A percentile compares a stretch with the other conserved stretches of the same genome.
phyloP scores from a whole-genome alignment of 1,140 invertebrate species.

The Ectropis grisescens region DNA sequence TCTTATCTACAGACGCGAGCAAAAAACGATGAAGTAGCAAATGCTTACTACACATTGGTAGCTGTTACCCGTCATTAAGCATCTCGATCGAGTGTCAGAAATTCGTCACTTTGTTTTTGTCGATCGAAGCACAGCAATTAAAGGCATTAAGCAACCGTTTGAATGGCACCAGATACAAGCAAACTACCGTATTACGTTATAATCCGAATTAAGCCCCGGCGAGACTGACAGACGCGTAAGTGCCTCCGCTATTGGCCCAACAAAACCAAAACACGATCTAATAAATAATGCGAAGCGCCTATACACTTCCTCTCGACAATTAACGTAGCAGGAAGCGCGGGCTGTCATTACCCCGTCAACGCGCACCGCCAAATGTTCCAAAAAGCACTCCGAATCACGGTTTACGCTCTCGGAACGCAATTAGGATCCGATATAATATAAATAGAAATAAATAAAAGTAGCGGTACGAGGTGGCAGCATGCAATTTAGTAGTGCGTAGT shows the following conservation, averaged over 20 bases:
- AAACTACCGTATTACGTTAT: slow-evolving; percentile 65
- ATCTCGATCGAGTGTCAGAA: slow-evolving; percentile 8
- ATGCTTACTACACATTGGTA: no score
- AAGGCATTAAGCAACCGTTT: slow-evolving; percentile 49
- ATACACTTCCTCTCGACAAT: slow-evolving; percentile 51
- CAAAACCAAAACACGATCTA: slow-evolving; percentile 38
- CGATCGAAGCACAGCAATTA: slow-evolving; percentile 31
- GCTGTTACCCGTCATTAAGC: slow-evolving; percentile 6
- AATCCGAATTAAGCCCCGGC: slow-evolving; percentile 47
- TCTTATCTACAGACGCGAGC: no score
- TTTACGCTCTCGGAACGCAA: slow-evolving; percentile 37
- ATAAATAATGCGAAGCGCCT: slow-evolving; percentile 54
- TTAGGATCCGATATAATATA: slow-evolving; percentile 60
- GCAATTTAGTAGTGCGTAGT: slow-evolving; percentile 46
- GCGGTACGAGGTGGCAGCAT: slow-evolving; percentile 48
- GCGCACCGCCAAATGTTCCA: slow-evolving; percentile 43
- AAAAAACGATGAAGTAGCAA: no score
- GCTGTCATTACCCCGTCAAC: slow-evolving; percentile 62
- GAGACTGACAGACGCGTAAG: slow-evolving; percentile 52
- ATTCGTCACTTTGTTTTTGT: slow-evolving; percentile 17
- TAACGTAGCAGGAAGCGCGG: slow-evolving; percentile 56
- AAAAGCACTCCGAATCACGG: slow-evolving; percentile 54
- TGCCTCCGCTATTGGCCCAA: slow-evolving; percentile 36
- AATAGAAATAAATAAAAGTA: slow-evolving; percentile 64
- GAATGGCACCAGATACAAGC: slow-evolving; percentile 45